phyloP scores from a whole-genome alignment of 1,140 invertebrate species.

The Parapsyche elsis region DNA sequence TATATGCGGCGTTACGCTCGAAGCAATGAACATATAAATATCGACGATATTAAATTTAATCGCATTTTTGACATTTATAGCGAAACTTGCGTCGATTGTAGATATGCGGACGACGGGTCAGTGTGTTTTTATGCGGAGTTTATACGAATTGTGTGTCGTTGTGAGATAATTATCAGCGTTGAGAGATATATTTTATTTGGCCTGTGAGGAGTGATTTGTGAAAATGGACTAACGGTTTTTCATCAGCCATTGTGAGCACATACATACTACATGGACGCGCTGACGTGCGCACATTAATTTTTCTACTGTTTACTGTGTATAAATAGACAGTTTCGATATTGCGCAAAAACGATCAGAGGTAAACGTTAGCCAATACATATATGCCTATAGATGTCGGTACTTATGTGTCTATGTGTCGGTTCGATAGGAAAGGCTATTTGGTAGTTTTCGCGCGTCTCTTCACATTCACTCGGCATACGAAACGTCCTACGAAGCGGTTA shows the following conservation, averaged over 20 bases:
- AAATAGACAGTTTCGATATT: too few species aligned
- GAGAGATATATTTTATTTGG: neutral
- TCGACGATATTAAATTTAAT: slow-evolving; percentile 6
- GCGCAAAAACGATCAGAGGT: too few species aligned
- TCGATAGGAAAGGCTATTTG: too few species aligned
- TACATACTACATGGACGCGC: too few species aligned
- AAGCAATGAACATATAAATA: slow-evolving; percentile 16
- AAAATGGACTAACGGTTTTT: slow-evolving; percentile 9
- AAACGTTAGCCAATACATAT: too few species aligned
- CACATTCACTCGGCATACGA: too few species aligned
- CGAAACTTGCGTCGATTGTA: neutral
- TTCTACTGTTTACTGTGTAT: too few species aligned
- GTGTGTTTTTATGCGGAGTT: neutral
- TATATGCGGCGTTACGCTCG: neutral
- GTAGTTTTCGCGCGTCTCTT: too few species aligned
- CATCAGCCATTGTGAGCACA: neutral
- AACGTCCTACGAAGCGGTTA: too few species aligned
- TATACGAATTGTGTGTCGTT: neutral
- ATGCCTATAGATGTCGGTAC: too few species aligned
- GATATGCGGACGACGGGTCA: neutral
- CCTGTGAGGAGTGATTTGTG: neutral
- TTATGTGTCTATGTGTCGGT: too few species aligned
- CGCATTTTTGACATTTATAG: slow-evolving; percentile 25
- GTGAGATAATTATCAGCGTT: neutral
- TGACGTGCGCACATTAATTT: too few species aligned